Conservation (phyloP, 1,140 invertebrate genomes). For the Phthorimaea operculella region DNA sequence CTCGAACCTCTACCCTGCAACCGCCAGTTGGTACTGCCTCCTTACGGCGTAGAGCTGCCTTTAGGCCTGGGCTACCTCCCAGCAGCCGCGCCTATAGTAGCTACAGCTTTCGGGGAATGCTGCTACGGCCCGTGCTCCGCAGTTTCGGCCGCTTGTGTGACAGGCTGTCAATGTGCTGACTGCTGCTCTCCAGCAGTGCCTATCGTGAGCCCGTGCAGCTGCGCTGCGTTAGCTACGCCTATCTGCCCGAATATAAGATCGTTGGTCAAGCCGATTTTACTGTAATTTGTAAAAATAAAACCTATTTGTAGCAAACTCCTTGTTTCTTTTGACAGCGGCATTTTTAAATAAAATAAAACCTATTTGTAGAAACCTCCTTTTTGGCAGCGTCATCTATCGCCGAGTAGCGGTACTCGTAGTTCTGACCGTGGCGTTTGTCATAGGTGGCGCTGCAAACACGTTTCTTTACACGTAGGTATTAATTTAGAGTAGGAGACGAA, state of each 20-base stretch:
- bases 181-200: not conserved
- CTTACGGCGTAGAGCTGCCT: not conserved
- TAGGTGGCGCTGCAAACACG: too few species aligned
- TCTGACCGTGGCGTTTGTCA: too few species aligned
- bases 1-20: not conserved
- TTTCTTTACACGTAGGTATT: too few species aligned
- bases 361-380: too few species aligned
- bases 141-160: not conserved
- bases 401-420: too few species aligned
- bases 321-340: too few species aligned
- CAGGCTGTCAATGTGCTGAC: not conserved
- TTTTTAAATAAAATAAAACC: too few species aligned
- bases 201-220: not conserved
- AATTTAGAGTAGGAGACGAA: too few species aligned
- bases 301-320: too few species aligned
- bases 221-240: constrained; percentile 1
- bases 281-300: constrained; percentile 1
- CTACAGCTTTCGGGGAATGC: not conserved
- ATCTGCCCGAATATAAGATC: not conserved
- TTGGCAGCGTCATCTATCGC: too few species aligned
- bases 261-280: not conserved
- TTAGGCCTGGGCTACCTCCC: not conserved
- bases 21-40: not conserved
- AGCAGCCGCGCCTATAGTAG: not conserved
- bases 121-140: not conserved